Base-by-base conservation (phyloP, 2,888 invertebrate species). In the Cheilosia pagana region DNA sequence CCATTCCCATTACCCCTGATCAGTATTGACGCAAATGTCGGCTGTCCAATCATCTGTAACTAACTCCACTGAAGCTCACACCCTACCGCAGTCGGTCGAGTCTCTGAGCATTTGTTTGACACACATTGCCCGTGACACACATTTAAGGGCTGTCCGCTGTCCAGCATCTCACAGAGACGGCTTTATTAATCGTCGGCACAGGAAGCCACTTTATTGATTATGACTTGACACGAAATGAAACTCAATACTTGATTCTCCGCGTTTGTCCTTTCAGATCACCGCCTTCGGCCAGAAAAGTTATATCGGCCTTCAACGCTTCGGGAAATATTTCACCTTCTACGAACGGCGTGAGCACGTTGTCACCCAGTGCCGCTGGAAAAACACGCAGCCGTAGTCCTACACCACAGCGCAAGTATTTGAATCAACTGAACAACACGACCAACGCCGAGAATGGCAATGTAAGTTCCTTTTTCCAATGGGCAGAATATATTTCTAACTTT, bases 361-460 rank as follows among this genome's bases (percentile, higher is more conserved):
- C 90, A 59, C 90, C 89, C 19, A 88, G 87, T 60, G 82, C 86
- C 25, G 85, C 87, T n/a, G 88, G 88, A 6, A 91, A 91, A 86
- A 92, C 92, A 88, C 92, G 93, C 86, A 93, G 93, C 81, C 92
- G 93, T 81, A 93, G 92, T 90, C 93, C 92, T 31, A 93, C 92
- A 81, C 93, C 92, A 53, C 93, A 92, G 89, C 93, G 90, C 87
- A 94, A 92, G 89, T 93, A 89, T 89, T 90, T 88, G 43, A 91
- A 88, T 88, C 89, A 90, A 67, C 70, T 86, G 1, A 92, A 89
- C 87, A 67, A 81, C 16, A 78, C 41, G n/a, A 43, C 50, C 14
- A 45, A 41, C 48, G 45, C 48, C 53, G 83, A 85, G 12, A 81
- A 31, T 62, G 39, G 67, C 57, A 74, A 45, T 55, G 85, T 81